Evolutionary conservation across 2,797 vertebrate genomes (phyloP), one percentile per base, ranked within the genome.

Genomic region (Muscicapa comitata): DNA sequence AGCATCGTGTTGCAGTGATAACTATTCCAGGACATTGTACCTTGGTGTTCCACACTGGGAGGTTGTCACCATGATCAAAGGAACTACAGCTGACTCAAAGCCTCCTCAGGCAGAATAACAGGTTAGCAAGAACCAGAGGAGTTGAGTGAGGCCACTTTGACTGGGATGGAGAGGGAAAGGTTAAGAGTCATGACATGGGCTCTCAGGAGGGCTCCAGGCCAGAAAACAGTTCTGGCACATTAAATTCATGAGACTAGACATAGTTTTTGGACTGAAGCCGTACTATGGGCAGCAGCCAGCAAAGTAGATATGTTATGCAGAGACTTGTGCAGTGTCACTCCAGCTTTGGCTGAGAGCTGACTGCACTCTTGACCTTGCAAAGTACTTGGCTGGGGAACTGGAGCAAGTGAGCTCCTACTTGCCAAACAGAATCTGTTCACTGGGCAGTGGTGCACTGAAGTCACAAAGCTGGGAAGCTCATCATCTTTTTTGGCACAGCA

Each of bases 401-500:
- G 19, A 74, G 13, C 43, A 54, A 50, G n/a, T 2, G 3, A 88
- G 25, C 12, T 81, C 11, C 54, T 71, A 2, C 15, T 71, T 80
- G 53, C 45, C 82, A 31, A 45, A 31, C 37, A 67, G 28, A 76
- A 53, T 43, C 53, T 8, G 9, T 13, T 16, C 4, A 1, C 48
- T 20, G 8, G 43, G 17, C 26, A 50, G 33, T 29, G 24, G 26
- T 51, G 28, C 0, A 0, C 16, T 43, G n/a, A 33, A 74, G 28
- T 53, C 45, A 74, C 61, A 29, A 23, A 86, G 8, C 50, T 68
- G 45, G 12, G 29, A 88, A 92, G 54, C 29, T 26, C 67, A 9
- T 28, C 9, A 28, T 37, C 17, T 5, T 42, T 82, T 77, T 73
- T 63, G 33, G 24, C 45, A 33, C 13, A 43, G 19, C 17, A n/a